Base-by-base conservation (phyloP, 92 coral and sea anemone species). In the Actinostola sp. region DNA sequence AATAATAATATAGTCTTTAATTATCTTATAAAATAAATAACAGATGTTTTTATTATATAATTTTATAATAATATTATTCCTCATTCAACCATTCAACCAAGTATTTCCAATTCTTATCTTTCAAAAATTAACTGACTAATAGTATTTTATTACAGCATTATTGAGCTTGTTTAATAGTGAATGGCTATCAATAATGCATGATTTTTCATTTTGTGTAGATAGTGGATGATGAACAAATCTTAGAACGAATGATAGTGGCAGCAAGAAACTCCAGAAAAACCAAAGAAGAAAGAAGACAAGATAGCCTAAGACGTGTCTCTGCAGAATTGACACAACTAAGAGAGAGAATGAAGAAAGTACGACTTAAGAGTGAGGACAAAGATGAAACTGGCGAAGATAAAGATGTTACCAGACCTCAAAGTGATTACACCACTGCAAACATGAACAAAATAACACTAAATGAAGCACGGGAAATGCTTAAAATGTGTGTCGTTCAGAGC, bases 241-340 rank as follows among this genome's bases (percentile, higher is more conserved):
- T 90, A 15, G 90, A 87, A 79, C 76, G 69, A 64, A 75, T 90
- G 60, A 77, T 89, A 2, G 53, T 48, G 11, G 90, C 90, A 13
- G 77, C 86, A 11, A 38, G 77, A 59, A 81, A 84, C 34, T 66
- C 78, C 49, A 85, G 80, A 19, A 90, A 88, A 63, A 72, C 90
- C 0, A 67, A 57, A 41, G 97, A 87, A 45, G 88, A 90, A 17
- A 60, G 81, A 63, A 53, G 97, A 11, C 90, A 90, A 38, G 97
- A 90, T 34, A 90, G 92, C 63, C 63, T 90, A 25, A 83, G 79
- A 25, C 92, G 92, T 26, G 89, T 89, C n/a, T 80, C 84, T 0
- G 80, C 85, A 45, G 93, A 91, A 61, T 82, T 91, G 33, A 77
- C 82, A 32, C 79, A 72, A 58, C 80, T 90, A 21, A 65, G 88